Evolutionary conservation across 1,140 invertebrate species (phyloP).

Genomic region (roundworm (Caenorhabditis elegans)): DNA sequence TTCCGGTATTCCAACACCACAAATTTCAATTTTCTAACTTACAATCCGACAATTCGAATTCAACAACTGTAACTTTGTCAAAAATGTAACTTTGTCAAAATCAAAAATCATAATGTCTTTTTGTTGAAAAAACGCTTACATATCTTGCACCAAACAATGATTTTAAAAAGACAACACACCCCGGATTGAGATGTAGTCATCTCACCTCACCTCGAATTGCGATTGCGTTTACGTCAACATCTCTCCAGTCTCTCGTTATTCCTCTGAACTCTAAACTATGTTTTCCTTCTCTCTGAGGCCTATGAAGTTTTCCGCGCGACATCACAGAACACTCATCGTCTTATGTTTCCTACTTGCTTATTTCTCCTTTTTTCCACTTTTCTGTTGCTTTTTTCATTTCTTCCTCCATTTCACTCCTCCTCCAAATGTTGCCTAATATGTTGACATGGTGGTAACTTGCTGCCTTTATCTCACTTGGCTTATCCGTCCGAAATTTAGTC

Average conservation of each 20-base stretch:
- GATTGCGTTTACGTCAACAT: constrained; percentile 12
- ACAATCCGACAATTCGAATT: too few relatives aligned
- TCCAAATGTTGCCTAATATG: neutral
- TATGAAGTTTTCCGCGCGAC: neutral
- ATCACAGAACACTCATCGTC: constrained; percentile 2
- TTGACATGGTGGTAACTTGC: neutral
- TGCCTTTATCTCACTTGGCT: neutral
- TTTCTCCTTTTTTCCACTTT: neutral
- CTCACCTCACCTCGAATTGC: constrained; percentile 14
- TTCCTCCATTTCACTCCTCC: too few relatives aligned
- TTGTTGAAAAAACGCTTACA: too few relatives aligned
- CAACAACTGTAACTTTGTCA: too few relatives aligned
- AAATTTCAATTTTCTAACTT: too few relatives aligned
- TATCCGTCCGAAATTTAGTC: too few relatives aligned
- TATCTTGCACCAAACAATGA: too few relatives aligned
- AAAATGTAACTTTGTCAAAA: too few relatives aligned
- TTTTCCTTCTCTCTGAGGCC: neutral
- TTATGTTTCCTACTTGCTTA: constrained; percentile 2
- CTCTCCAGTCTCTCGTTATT: neutral
- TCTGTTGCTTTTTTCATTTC: neutral
- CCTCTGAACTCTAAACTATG: neutral
- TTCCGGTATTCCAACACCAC: too few relatives aligned
- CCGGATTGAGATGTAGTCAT: constrained; percentile 17
- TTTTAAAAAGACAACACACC: too few relatives aligned
- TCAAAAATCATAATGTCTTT: too few relatives aligned